Base-by-base conservation (phyloP, 2,888 invertebrate genomes). In the Antheraea assamensis region DNA sequence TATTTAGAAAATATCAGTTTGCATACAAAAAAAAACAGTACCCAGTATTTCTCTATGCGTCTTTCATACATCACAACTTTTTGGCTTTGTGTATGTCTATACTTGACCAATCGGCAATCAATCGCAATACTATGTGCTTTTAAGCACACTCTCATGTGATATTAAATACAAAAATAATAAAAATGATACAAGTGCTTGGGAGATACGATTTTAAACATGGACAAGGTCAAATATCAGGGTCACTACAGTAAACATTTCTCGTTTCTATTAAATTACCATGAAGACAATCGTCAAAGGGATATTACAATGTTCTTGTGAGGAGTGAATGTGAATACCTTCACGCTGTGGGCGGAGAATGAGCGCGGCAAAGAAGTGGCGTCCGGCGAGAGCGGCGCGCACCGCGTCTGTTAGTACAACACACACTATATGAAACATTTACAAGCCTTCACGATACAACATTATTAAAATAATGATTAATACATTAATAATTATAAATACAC, bases 331-430 rank as follows among this genome's bases (percentile, higher is more conserved):
- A 52, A 42, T 91, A 97, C 97, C 96, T 97, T 97, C 86, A 97
- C 96, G 81, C 96, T 96, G 85, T 96, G 96, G 80, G 96, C 95
- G 76, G 97, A 97, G 83, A 96, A 96, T 85, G 96, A 97, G 87
- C 96, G 96, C 74, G 96, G 95, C 81, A 97, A 91, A 79, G 96
- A 82, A 86, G 90, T 90, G 91, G 95, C 90, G 93, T 95, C 92
- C 27, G 92, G 90, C 70, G 91, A 90, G 58, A 91, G 89, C 75
- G 83, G 77, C 79, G 84, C 42, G 76, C 84, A 85, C 78, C 86
- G 77, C 78, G 85, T 75, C 88, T 86, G 85, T 80, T 78, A 76
- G 73, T 74, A 73, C 49, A 42, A 72, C 71, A 68, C 75, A 79
- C 76, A 66, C n/a, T 68, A 10, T 61, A 3, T 61, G 13, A 61